phyloP scores from a whole-genome alignment of 2,113 vertebrate genomes.

The Syngnathus typhle region DNA sequence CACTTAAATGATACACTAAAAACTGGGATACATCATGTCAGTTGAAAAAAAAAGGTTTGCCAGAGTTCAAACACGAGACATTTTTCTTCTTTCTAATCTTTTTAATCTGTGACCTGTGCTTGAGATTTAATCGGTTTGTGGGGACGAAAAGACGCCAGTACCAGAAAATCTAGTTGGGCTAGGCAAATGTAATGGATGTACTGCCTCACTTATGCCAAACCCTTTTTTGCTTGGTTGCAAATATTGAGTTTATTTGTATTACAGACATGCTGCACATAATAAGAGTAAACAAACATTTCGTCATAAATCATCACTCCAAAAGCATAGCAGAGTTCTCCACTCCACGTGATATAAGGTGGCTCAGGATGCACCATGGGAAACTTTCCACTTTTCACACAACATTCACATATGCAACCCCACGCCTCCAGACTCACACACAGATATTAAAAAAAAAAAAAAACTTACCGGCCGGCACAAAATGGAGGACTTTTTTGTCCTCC shows the following conservation, averaged over 20 bases:
- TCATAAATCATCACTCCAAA: neutral
- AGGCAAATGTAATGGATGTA: neutral
- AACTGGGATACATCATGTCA: neutral
- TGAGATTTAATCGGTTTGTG: conserved; percentile 35
- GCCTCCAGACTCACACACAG: neutral
- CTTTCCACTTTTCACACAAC: too few relatives aligned
- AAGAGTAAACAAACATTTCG: neutral
- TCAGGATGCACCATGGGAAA: conserved; percentile 38
- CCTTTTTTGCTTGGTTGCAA: neutral
- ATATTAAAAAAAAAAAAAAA: conserved; percentile 22
- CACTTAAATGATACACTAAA: neutral
- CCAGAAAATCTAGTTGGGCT: neutral
- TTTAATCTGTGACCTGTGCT: conserved; percentile 39
- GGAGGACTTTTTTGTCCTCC: conserved; percentile 59
- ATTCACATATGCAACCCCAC: neutral
- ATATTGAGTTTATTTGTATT: neutral
- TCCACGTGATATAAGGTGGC: conserved; percentile 32
- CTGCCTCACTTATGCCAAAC: neutral
- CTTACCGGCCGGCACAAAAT: conserved; percentile 67
- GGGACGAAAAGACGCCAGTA: neutral
- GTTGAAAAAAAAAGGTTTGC: conserved; percentile 20
- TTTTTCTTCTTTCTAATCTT: conserved; percentile 57
- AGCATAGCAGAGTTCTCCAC: conserved; percentile 10
- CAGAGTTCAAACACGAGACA: conserved; percentile 36
- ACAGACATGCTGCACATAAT: neutral